A percentile compares a stretch with the other conserved stretches of the same genome.
These are phyloP conservation scores for Papilio helenus DNA, from an alignment of 1,140 invertebrate species.

Conservation along the genomic window DNA sequence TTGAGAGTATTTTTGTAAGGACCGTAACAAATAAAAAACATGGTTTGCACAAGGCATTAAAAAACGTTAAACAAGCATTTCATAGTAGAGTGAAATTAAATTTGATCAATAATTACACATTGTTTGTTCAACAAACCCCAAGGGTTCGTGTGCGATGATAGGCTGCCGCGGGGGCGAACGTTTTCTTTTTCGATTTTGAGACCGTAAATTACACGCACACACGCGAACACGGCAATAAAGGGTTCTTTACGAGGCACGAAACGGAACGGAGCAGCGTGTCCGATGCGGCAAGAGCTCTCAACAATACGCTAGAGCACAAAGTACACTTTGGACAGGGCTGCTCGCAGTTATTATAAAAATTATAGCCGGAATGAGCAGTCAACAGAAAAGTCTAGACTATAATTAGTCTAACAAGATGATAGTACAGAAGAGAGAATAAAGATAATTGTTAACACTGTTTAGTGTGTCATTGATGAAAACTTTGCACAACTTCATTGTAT, in stretches of 20 bases:
- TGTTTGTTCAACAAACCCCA: slow-evolving; percentile 36
- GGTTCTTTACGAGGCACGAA: slow-evolving; percentile 61
- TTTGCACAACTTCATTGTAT: too few relatives aligned
- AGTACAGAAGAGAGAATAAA: too few relatives aligned
- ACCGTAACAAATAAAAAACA: background rate
- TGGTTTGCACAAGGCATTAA: background rate
- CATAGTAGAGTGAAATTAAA: slow-evolving; percentile 21
- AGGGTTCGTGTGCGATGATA: slow-evolving; percentile 34
- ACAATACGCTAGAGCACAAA: slow-evolving; percentile 55
- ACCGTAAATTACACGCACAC: slow-evolving; percentile 60
- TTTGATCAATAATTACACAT: slow-evolving; percentile 35
- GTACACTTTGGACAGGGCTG: slow-evolving; percentile 37
- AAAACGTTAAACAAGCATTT: slow-evolving; percentile 15
- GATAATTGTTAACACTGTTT: too few relatives aligned
- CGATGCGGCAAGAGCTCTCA: slow-evolving; percentile 47
- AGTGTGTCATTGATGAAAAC: too few relatives aligned
- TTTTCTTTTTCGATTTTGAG: slow-evolving; percentile 48
- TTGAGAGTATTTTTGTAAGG: too few relatives aligned
- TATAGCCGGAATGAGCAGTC: background rate
- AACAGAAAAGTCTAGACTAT: background rate
- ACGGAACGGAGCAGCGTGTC: slow-evolving; percentile 53
- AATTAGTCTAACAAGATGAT: too few relatives aligned
- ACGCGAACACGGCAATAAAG: slow-evolving; percentile 57
- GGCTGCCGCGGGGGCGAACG: slow-evolving; percentile 13
- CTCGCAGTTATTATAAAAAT: background rate